These are phyloP conservation scores for Drosophila bipectinata DNA, from an alignment of 1,140 invertebrate genomes.

Conservation along the genomic window DNA sequence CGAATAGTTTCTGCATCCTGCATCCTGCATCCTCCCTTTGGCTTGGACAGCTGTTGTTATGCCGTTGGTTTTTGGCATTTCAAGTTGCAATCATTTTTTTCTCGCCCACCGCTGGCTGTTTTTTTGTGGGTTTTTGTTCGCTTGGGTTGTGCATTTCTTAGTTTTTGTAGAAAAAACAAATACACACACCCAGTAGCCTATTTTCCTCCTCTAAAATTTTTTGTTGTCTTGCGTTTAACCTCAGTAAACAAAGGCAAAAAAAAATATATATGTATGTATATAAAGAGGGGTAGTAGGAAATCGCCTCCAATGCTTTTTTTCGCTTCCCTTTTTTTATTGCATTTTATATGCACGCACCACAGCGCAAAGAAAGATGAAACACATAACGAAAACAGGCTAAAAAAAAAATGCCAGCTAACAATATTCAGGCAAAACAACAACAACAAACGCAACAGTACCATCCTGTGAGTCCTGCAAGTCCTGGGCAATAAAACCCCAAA, in stretches of 20 bases:
- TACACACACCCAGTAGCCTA: not conserved
- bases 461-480: conserved; percentile 52
- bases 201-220: conserved; percentile 11
- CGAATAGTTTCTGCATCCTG: conserved; percentile 12
- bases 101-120: not conserved
- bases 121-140: conserved; percentile 13
- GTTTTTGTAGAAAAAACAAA: not conserved
- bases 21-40: conserved; percentile 2
- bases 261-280: not conserved
- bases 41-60: conserved; percentile 43
- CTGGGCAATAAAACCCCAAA: conserved; percentile 68
- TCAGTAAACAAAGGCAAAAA: conserved; percentile 19
- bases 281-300: not conserved
- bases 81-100: not conserved
- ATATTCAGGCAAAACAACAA: conserved; percentile 49
- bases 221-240: conserved; percentile 59
- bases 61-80: conserved; percentile 44
- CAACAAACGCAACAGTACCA: conserved; percentile 41
- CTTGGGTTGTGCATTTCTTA: conserved; percentile 54
- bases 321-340: conserved; percentile 45
- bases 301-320: conserved; percentile 39
- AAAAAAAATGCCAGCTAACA: conserved; percentile 54
- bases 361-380: conserved; percentile 21
- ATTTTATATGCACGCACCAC: conserved; percentile 63
- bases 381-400: conserved; percentile 3